Evolutionary conservation across 2,888 invertebrate species (phyloP), one percentile per base, ranked within the genome.

Genomic region (Chrysolina haemoptera): DNA sequence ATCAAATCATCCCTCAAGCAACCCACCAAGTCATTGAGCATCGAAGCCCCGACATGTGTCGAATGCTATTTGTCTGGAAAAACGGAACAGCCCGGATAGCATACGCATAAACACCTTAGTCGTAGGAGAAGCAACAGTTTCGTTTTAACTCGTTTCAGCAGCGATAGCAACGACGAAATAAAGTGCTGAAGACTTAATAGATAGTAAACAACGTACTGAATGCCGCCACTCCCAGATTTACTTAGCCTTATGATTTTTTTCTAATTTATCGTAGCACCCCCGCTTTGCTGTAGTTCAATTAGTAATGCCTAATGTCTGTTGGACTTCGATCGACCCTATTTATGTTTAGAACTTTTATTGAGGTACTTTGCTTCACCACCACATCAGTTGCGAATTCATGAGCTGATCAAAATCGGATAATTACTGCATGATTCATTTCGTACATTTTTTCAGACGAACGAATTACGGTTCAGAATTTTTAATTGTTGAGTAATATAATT

Each of bases 1-100:
- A 84, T 86, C 10, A 87, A 87, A 79, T 87, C 87, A 62, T 87
- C 87, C 62, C 78, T 88, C 75, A 88, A 88, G 75, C 85, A 85
- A 71, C 81, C 84, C 27, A 84, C 91, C 73, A 90, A 90, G 65
- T 91, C 91, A 14, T 89, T 91, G 82, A 91, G 91, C 78, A 91
- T 93, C 71, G 93, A 93, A 78, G 91, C 92, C 73, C 92, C 93
- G 63, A 93, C 93, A 35, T 94, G 94, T 88, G 93, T 93, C 81
- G 93, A 94, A 84, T 94, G 94, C 84, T 91, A 93, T 87, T 90
- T 93, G 59, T 92, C 93, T 73, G 90, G 90, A 71, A 92, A 92
- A 84, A 89, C 82, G 20, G 87, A 88, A 55, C 87, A 86, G 73
- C 71, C 74, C 14, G 87, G 86, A 87, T 86, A 88, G 86, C 87